Percentiles rank a stretch among this genome's conserved stretches.
Conservation (phyloP, 2,113 vertebrate species). For the Hyla sarda region DNA sequence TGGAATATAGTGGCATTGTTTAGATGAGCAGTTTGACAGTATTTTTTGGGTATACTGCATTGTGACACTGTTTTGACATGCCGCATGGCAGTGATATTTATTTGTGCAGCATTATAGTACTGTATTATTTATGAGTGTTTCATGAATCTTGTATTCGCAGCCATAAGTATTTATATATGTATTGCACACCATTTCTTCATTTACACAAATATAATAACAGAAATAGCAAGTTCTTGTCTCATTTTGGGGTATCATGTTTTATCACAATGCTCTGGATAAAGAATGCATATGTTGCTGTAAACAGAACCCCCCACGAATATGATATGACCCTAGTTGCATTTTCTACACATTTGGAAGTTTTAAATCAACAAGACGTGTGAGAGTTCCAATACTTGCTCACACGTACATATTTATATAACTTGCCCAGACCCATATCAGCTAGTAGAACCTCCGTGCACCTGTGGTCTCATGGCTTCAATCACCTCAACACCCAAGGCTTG, state of each 20-base stretch:
- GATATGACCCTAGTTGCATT: slow-evolving; percentile 41
- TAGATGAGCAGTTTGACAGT: too few species aligned
- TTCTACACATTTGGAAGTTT: slow-evolving; percentile 41
- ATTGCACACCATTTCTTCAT: not conserved
- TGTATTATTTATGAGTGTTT: too few species aligned
- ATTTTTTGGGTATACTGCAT: too few species aligned
- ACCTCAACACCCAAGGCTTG: slow-evolving; percentile 57
- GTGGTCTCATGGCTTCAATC: slow-evolving; percentile 57
- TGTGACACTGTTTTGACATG: too few species aligned
- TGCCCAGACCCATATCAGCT: slow-evolving; percentile 33
- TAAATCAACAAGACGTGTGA: slow-evolving; percentile 18
- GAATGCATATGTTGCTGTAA: slow-evolving; percentile 25
- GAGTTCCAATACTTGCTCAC: slow-evolving; percentile 34
- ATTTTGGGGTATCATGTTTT: slow-evolving; percentile 25
- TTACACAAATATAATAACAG: slow-evolving; percentile 16
- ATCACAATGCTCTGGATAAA: slow-evolving; percentile 2
- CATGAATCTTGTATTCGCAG: too few species aligned
- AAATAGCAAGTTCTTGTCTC: not conserved
- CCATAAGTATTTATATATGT: not conserved
- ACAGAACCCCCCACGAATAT: slow-evolving; percentile 39
- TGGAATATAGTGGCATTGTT: too few species aligned
- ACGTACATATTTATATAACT: slow-evolving; percentile 44
- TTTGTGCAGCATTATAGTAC: too few species aligned
- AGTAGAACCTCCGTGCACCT: slow-evolving; percentile 45
- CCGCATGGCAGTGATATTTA: too few species aligned